These are phyloP conservation scores for Hipparchia sbordonii DNA, from an alignment of 2,888 invertebrate genomes.

Conservation along the genomic window DNA sequence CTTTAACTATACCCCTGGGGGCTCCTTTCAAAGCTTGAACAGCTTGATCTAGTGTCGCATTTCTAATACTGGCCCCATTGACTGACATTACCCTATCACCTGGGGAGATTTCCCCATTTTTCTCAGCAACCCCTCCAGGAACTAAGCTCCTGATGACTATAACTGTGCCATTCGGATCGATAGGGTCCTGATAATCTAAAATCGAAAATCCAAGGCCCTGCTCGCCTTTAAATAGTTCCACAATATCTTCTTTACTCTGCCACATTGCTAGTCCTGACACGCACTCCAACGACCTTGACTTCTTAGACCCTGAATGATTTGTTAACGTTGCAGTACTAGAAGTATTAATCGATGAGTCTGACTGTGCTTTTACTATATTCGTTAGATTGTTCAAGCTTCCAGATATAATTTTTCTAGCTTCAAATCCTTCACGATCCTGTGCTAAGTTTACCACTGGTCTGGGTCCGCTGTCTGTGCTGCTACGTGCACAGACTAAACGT, in stretches of 20 bases:
- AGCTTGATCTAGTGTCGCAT: constrained; percentile 96
- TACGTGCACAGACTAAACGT: constrained; percentile 94
- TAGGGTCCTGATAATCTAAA: constrained; percentile 98
- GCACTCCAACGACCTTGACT: constrained; percentile 97
- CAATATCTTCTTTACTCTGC: constrained; percentile 96
- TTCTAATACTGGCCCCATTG: constrained; percentile 94
- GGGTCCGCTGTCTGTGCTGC: constrained; percentile 85
- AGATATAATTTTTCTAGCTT: constrained; percentile 91
- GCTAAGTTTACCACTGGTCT: constrained; percentile 90
- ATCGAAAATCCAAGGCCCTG: constrained; percentile 99
- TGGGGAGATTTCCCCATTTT: constrained; percentile 96
- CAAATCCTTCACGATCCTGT: constrained; percentile 90
- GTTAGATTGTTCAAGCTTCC: constrained; percentile 93
- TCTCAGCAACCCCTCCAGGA: constrained; percentile 98
- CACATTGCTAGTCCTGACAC: constrained; percentile 98
- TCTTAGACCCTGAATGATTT: constrained; percentile 86
- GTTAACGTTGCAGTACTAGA: constrained; percentile 92
- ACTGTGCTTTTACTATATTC: constrained; percentile 95
- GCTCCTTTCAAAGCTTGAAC: constrained; percentile 98
- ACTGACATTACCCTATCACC: constrained; percentile 97
- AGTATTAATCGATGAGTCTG: constrained; percentile 95
- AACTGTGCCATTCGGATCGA: constrained; percentile 96
- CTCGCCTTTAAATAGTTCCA: constrained; percentile 96
- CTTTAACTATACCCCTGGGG: constrained; percentile 92
- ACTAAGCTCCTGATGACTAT: constrained; percentile 98